A percentile compares a stretch with the other conserved stretches of the same genome.
These are phyloP conservation scores for Polydrusus tereticollis DNA, from an alignment of 2,888 invertebrate genomes.

Conservation along the genomic window DNA sequence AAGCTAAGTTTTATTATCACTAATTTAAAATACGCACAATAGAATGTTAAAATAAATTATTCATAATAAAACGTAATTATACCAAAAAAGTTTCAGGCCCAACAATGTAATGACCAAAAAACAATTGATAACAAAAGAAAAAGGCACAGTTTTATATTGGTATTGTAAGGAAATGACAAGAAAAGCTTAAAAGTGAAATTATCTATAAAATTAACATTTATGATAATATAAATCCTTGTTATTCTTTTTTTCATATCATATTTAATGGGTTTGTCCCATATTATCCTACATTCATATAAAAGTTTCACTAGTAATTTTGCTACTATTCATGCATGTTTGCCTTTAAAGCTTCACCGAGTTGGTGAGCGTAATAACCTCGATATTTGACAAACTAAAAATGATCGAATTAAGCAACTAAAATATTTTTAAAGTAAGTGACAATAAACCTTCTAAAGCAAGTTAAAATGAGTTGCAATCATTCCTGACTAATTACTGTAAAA, in stretches of 20 bases:
- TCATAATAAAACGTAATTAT: not conserved
- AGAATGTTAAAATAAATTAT: not conserved
- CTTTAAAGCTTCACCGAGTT: not conserved
- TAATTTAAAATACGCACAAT: not conserved
- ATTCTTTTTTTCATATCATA: not conserved
- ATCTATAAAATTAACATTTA: not conserved
- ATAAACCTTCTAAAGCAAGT: too few species aligned
- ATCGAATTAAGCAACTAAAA: too few species aligned
- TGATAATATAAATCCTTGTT: not conserved
- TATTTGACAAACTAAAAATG: not conserved
- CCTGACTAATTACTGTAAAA: not conserved
- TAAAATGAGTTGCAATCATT: not conserved
- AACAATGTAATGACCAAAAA: not conserved
- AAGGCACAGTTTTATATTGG: not conserved
- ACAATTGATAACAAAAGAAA: not conserved
- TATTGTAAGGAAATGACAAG: not conserved
- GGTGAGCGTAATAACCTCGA: slow-evolving; percentile 1
- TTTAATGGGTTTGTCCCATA: not conserved
- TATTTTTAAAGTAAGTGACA: too few species aligned
- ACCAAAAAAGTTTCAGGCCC: not conserved
- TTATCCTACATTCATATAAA: not conserved
- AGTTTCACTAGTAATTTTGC: slow-evolving; percentile 4
- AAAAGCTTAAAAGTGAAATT: not conserved
- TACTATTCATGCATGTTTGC: not conserved
- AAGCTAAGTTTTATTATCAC: not conserved